Evolutionary conservation across 2,797 vertebrate species (phyloP), one percentile per base, ranked within the genome.

Genomic region (Esox lucius): DNA sequence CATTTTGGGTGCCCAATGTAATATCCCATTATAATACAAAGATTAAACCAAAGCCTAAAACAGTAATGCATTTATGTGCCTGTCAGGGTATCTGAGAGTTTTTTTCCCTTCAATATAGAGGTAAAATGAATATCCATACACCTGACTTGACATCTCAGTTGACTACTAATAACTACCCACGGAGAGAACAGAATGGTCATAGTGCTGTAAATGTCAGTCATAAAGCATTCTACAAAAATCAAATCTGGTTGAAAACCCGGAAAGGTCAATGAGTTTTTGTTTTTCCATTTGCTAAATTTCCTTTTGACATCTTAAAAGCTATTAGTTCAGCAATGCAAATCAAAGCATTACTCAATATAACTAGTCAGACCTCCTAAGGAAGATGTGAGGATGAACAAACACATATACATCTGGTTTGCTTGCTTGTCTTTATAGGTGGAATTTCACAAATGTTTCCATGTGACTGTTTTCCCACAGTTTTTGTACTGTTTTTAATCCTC

Each of bases 281-380:
- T 83, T 85, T 80, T 75, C 81, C 74, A 53, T 71, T 72, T 16
- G 72, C 82, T 87, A 84, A 86, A 85, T 87, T 89, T 87, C 75
- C 75, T 39, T 89, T 83, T 90, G 88, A 87, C 86, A 83, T 86
- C 86, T 87, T 90, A 89, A 91, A 91, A 91, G 88, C 89, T 78
- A 89, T 91, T 90, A 88, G 87, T 90, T 90, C 86, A 87, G 87
- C 84, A 90, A 86, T 83, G 83, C 83, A 91, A 86, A 87, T 83
- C 80, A 76, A 79, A 86, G 85, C 85, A 73, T 78, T 83, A 80
- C 83, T 86, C 82, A 88, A 84, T 78, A 82, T 74, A 72, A 85
- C 80, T 80, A 73, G 72, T 73, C 83, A 83, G 73, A 76, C 71
- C 78, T 77, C 87, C 87, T 81, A 84, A 81, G 88, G 85, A 81